Base-by-base conservation (phyloP, 2,797 vertebrate genomes). In the Eurystomus glaucurus region DNA sequence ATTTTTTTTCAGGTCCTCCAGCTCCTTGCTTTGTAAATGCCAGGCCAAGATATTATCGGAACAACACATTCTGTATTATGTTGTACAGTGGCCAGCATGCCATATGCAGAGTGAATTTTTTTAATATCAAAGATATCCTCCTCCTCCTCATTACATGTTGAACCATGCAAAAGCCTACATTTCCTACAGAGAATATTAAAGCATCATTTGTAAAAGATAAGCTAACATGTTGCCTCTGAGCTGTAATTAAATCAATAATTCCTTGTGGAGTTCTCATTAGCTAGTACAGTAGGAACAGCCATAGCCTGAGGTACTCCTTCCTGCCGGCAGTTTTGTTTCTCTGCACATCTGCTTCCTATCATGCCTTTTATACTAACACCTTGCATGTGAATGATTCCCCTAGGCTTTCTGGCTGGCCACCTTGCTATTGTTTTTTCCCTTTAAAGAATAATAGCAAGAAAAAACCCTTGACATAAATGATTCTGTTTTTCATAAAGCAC, bases 321-420 rank as follows among this genome's bases (percentile, higher is more conserved):
- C 85, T 88, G 95, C 82, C 74, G 85, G 81, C 26, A 90, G 31
- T 80, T 97, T 96, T 85, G 55, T 14, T 94, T 83, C 82, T 88
- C 79, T 93, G 84, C 91, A 95, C 95, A 96, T 97, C 95, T 97
- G 97, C 91, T 98, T 97, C 90, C 88, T 90, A 95, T 97, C 3
- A 7, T 80, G 79, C 76, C 33, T 95, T 94, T 93, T 94, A 93
- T 90, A 29, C 88, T 86, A 93, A 95, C 95, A 97, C 93, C 85
- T 93, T 91, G 72, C 96, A 90, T 33, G 46, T 16, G 60, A 80
- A 82, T 78, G 54, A 79, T 54, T 96, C 88, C 94, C 80, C 31
- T 15, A 75, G 93, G 83, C 80, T 91, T 93, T 91, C 92, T 92
- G 95, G 80, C 85, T 81, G 86, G 39, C 95, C 85, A 97, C 95